Evolutionary conservation across 2,113 vertebrate genomes (phyloP), one percentile per base, ranked within the genome.

Genomic region (Carassius auratus): DNA sequence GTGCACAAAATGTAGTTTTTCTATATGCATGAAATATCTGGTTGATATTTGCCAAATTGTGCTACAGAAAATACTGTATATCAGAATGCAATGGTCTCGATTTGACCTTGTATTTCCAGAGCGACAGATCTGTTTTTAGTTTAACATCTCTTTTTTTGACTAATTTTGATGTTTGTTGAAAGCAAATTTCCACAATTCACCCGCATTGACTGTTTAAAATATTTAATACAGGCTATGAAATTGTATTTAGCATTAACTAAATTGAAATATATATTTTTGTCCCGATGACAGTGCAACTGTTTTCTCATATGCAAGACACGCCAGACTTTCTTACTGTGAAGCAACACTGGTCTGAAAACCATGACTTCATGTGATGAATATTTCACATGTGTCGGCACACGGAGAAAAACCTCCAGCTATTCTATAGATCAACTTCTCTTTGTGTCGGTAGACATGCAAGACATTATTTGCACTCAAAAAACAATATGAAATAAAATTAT

Each of bases 301-400:
- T 73, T 71, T 69, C 42, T 71, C 68, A 71, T 71, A 71, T 69
- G 66, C 66, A 38, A 69, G 66, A 69, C 1, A 15, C 3, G 14
- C 66, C 66, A 69, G 66, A 36, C 68, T 62, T 23, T 62, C 59
- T 38, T 71, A 19, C 68, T 71, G 68, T 71, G 68, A 71, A 71
- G 10, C 1, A 21, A 36, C 15, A 10, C 1, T 38, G 17, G 30
- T 36, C 8, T 36, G 15, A 38, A 69, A 71, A 71, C 8, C 17
- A 33, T 38, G 68, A 71, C 17, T 69, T 69, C 8, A 5, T 38
- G 68, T 21, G 68, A 21, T 33, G 33, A 71, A 71, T 71, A 71
- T 71, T 71, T 36, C 33, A 71, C 68, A 69, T 71, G 33, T 71
- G 68, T 71, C 17, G 15, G 33, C 36, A 21, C 33, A 71, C 21